Evolutionary conservation across 2,888 invertebrate genomes (phyloP).

Genomic region (Rhimphoctona megacephalus): DNA sequence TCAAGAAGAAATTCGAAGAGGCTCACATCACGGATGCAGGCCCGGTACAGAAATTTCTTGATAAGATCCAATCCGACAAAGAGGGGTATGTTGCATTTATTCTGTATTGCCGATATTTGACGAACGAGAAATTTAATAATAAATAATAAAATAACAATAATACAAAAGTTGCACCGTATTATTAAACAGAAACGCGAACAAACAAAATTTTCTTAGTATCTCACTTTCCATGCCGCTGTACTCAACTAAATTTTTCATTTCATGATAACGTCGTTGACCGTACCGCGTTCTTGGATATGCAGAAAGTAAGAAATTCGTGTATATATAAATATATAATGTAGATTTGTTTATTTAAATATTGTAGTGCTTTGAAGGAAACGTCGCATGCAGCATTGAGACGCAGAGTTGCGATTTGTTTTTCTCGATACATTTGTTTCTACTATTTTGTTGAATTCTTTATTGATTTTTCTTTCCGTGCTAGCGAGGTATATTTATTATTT

Average conservation of each 20-base stretch:
- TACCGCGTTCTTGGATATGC: constrained; percentile 75
- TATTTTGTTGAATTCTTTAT: background rate
- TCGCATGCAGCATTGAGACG: constrained; percentile 51
- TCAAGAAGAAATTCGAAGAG: constrained; percentile 92
- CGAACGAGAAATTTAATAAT: background rate
- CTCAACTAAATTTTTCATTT: constrained; percentile 63
- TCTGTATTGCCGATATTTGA: background rate
- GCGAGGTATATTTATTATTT: constrained; percentile 1
- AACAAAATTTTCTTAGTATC: background rate
- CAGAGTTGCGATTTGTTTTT: constrained; percentile 6
- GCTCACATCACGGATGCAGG: constrained; percentile 91
- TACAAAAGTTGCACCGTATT: background rate
- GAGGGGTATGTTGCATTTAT: constrained; percentile 91
- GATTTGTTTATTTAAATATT: constrained; percentile 13
- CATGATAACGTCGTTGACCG: constrained; percentile 68
- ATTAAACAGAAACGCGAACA: constrained; percentile 20
- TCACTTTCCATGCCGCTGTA: constrained; percentile 10
- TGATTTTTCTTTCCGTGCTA: constrained; percentile 13
- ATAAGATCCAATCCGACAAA: constrained; percentile 95
- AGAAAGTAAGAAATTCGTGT: constrained; percentile 78
- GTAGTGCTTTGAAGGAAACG: constrained; percentile 50
- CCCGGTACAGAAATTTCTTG: constrained; percentile 94
- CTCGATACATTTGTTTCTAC: background rate
- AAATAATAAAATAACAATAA: background rate
- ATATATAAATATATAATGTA: constrained; percentile 9